Evolutionary conservation across 2,797 vertebrate genomes (phyloP).

Genomic region (Pseudocheirus occidentalis): DNA sequence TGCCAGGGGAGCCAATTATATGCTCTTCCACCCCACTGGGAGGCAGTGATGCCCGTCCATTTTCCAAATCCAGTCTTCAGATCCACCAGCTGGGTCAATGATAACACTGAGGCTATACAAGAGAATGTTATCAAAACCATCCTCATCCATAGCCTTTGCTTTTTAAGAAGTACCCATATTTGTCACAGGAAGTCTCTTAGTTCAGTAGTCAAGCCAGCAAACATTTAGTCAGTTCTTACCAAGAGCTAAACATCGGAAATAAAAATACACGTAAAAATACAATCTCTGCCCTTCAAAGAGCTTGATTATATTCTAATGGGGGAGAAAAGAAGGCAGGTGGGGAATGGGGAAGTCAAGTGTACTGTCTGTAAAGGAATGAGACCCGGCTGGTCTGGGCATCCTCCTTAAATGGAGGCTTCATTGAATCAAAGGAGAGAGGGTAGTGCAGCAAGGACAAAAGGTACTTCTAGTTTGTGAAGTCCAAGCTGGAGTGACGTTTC

Average conservation of each 20-base stretch:
- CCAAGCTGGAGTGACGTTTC: not conserved
- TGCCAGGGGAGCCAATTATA: not conserved
- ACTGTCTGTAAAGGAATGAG: not conserved
- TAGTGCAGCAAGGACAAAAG: not conserved
- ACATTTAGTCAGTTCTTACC: not conserved
- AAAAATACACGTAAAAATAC: not conserved
- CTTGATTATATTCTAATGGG: not conserved
- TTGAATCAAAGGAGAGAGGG: not conserved
- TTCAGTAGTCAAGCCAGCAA: not conserved
- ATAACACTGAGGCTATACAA: not conserved
- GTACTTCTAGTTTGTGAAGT: not conserved
- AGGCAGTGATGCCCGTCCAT: not conserved
- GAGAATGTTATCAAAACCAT: not conserved
- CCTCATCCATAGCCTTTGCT: not conserved
- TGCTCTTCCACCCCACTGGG: not conserved
- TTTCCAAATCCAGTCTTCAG: not conserved
- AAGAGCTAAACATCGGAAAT: not conserved
- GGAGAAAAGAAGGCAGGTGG: not conserved
- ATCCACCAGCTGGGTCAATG: not conserved
- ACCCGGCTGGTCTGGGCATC: not conserved
- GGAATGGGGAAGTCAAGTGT: not conserved
- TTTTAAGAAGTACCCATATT: not conserved
- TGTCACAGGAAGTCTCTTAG: not conserved
- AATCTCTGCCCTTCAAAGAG: not conserved
- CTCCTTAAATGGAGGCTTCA: not conserved